A percentile compares a stretch with the other conserved stretches of the same genome.
Evolutionary conservation across 2,113 vertebrate species (phyloP).

Genomic region (Diglossa brunneiventris): DNA sequence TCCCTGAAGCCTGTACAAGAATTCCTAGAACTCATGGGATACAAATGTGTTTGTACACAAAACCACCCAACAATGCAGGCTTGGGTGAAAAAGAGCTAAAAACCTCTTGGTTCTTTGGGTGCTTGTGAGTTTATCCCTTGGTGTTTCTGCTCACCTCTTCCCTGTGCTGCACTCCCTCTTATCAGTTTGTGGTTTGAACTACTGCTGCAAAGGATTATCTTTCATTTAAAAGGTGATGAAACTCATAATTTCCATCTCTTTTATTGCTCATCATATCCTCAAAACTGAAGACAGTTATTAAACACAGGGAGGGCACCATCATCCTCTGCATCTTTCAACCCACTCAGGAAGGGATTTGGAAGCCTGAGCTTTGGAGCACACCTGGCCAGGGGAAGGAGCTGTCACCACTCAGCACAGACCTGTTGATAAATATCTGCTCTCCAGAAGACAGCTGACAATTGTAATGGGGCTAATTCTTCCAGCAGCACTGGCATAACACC

Average conservation of each 20-base stretch:
- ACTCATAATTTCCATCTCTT: neutral
- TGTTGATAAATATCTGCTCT: neutral
- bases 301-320: accelerated
- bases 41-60: neutral
- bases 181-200: neutral
- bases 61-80: neutral
- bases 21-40: neutral
- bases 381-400: neutral
- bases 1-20: neutral
- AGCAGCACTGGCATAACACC: neutral
- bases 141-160: neutral
- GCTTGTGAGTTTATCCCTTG: neutral
- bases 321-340: neutral
- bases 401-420: neutral
- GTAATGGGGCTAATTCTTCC: conserved; percentile 27
- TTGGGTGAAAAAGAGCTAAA: neutral
- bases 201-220: neutral
- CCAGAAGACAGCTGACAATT: conserved; percentile 7
- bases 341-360: neutral
- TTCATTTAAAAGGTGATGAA: neutral
- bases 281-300: neutral
- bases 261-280: neutral
- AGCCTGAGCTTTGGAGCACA: neutral
- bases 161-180: neutral
- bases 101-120: neutral